Evolutionary conservation across 2,797 vertebrate species (phyloP).

Genomic region (Rhynchotus rufescens): DNA sequence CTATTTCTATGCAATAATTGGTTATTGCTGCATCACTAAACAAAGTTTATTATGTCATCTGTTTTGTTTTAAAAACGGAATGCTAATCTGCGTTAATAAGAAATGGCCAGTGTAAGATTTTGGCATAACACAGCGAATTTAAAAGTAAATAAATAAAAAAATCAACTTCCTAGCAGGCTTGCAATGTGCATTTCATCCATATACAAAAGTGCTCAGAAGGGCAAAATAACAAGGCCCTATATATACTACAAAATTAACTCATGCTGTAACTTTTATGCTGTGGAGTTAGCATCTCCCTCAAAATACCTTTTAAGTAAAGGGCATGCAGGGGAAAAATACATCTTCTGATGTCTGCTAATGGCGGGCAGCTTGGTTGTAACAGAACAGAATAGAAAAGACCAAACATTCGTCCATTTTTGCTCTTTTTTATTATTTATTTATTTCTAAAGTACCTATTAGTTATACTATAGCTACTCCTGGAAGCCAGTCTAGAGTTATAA

Average conservation of each 20-base stretch:
- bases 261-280: neutral
- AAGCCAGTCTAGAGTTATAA: neutral
- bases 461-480: neutral
- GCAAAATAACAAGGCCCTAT: neutral
- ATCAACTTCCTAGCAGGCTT: neutral
- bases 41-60: neutral
- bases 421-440: neutral
- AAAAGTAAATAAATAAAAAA: neutral
- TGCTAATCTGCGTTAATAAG: neutral
- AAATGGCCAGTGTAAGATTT: neutral
- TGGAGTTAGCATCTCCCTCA: neutral
- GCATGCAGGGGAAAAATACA: neutral
- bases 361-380: neutral
- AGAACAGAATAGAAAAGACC: neutral
- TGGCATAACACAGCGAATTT: neutral
- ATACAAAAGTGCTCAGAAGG: neutral
- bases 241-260: neutral
- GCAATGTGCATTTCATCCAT: neutral
- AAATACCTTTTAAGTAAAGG: neutral
- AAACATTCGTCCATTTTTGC: neutral
- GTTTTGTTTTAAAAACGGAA: neutral
- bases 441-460: neutral
- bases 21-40: constrained; percentile 8
- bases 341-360: neutral
- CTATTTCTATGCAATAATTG: neutral